Conservation (phyloP, 2,113 vertebrate species). For the Clinocottus analis region DNA sequence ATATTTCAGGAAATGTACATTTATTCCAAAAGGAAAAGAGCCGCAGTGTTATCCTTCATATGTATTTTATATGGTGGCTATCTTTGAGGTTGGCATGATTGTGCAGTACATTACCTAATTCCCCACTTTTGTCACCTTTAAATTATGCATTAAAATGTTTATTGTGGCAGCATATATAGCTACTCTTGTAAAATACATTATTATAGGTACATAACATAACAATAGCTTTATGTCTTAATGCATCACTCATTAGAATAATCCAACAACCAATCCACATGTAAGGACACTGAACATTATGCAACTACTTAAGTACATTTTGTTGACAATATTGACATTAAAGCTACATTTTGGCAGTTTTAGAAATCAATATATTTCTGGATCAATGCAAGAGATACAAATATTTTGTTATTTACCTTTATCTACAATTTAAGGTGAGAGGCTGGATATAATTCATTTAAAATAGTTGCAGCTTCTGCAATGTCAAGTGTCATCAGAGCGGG, state of each 20-base stretch:
- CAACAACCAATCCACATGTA: background rate
- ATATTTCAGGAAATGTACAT: background rate
- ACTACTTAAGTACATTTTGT: background rate
- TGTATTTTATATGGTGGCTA: background rate
- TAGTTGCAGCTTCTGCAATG: background rate
- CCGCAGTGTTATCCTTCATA: background rate
- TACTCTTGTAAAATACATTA: background rate
- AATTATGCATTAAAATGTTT: background rate
- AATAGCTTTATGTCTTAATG: too few species aligned
- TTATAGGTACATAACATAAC: background rate
- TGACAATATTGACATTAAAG: background rate
- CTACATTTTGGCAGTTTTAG: background rate
- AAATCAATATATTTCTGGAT: background rate
- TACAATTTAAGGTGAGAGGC: background rate
- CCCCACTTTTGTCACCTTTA: too few species aligned
- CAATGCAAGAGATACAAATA: background rate
- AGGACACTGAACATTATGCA: background rate
- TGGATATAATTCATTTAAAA: background rate
- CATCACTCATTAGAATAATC: background rate
- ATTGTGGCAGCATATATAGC: background rate
- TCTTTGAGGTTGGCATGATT: background rate
- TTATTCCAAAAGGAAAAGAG: background rate
- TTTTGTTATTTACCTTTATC: background rate
- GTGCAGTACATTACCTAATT: too few species aligned
- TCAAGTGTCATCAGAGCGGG: background rate